Evolutionary conservation across 1,140 invertebrate species (phyloP), one percentile per base, ranked within the genome.

Genomic region (Mizuhopecten yessoensis): DNA sequence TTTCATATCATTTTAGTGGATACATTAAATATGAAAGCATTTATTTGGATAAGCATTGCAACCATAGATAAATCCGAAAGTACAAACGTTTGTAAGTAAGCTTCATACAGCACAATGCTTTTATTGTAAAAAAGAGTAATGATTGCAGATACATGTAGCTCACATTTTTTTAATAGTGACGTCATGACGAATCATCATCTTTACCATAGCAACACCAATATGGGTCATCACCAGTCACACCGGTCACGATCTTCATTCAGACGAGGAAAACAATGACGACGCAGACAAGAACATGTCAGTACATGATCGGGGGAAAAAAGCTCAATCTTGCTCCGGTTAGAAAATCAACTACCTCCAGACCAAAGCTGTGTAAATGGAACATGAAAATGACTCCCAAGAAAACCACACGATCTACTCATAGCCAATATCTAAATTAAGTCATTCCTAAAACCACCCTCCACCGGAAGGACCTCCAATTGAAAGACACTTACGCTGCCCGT

Each of bases 321-420:
- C 87, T 90, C 23, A 90, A 90, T 88, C 45, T 90, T 33, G 90
- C 90, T 33, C 90, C 90, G 15, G 90, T 90, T 33, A 87, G 90
- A 36, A 86, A 90, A 29, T 90, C 89, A 15, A 34, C 89, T 42
- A 39, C 34, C 0, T 39, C 86, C 0, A 87, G 34, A 87, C 34
- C 86, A 1, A 87, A 39, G n/a, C 15, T 87, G 86, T 87, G 29
- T 87, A 57, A 90, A n/a, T 39, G 34, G 2, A 39, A 57, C 42
- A 87, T 33, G 49, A 57, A 20, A 11, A 42, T 15, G 11, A 20
- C 45, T 17, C 10, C 20, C 10, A 49, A 88, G 29, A 34, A 34
- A 20, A 87, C 36, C 5, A 11, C 86, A 34, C 17, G 34, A 15
- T 39, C 86, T 1, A 34, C 86, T 29, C 87, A 87, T 57, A 90